phyloP scores from a whole-genome alignment of 92 coral and sea anemone genomes.

The Epizoanthus fatuus region DNA sequence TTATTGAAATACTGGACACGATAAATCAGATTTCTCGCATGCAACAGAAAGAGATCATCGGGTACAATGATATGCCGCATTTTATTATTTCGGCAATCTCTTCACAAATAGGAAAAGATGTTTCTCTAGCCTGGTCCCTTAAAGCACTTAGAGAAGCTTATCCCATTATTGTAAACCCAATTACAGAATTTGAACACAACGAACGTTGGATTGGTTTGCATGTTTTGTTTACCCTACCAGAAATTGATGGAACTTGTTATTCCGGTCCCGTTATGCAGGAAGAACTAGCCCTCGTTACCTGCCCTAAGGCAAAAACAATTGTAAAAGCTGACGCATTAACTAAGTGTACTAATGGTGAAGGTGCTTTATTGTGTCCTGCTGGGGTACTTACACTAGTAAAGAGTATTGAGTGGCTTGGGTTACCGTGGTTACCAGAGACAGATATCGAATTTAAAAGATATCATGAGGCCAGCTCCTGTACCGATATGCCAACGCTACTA shows the following conservation, averaged over 20 bases:
- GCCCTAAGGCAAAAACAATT: constrained; percentile 30
- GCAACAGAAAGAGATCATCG: constrained; percentile 12
- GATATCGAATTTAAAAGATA: background rate
- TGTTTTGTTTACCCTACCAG: constrained; percentile 37
- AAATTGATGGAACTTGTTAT: constrained; percentile 25
- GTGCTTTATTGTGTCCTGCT: constrained; percentile 2
- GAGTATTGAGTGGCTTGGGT: constrained; percentile 46
- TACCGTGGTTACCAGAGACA: constrained; percentile 35
- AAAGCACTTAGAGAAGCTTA: constrained; percentile 42
- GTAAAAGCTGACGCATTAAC: constrained; percentile 5
- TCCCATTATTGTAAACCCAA: constrained; percentile 37
- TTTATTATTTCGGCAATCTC: constrained; percentile 41
- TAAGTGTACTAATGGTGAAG: constrained; percentile 33
- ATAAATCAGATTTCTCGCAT: constrained; percentile 36
- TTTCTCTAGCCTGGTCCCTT: constrained; percentile 10
- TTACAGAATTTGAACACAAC: constrained; percentile 28
- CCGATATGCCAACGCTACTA: background rate
- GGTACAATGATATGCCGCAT: constrained; percentile 37
- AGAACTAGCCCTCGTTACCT: constrained; percentile 19
- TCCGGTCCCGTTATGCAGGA: constrained; percentile 33
- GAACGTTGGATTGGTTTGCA: constrained; percentile 15
- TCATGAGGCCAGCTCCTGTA: too few species aligned
- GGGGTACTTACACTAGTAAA: constrained; percentile 6
- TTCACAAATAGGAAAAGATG: background rate
- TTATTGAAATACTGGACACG: constrained; percentile 51